Conservation (phyloP, 2,888 invertebrate genomes). For the Leptinotarsa juncta region DNA sequence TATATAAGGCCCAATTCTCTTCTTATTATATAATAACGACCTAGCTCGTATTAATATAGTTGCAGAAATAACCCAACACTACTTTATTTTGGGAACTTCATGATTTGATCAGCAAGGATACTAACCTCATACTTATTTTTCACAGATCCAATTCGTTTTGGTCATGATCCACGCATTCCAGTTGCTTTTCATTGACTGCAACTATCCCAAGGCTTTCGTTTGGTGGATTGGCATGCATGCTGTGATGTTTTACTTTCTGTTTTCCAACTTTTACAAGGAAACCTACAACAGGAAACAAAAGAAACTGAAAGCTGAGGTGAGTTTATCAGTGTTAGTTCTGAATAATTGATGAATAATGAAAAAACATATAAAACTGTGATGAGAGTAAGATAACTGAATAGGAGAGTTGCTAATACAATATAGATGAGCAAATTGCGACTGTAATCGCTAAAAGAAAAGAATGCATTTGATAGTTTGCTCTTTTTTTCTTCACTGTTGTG, state of each 20-base stretch:
- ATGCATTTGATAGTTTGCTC: no score
- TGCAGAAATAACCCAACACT: no score
- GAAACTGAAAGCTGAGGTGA: slow-evolving; percentile 44
- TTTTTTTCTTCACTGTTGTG: no score
- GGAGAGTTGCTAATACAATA: no score
- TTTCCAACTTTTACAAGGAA: slow-evolving; percentile 90
- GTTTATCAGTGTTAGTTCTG: background rate
- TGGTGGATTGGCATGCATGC: slow-evolving; percentile 95
- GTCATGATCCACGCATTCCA: slow-evolving; percentile 93
- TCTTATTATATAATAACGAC: no score
- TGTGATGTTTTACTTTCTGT: slow-evolving; percentile 91
- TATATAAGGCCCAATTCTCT: no score
- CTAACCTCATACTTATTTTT: slow-evolving; percentile 1
- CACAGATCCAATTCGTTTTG: slow-evolving; percentile 84
- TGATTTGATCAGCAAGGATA: background rate
- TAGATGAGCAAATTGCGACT: no score
- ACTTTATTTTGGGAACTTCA: background rate
- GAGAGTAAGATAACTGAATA: no score
- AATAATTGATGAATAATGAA: no score
- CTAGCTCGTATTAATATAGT: no score
- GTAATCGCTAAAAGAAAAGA: no score
- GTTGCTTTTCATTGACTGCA: slow-evolving; percentile 87
- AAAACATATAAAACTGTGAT: no score
- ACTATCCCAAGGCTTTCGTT: slow-evolving; percentile 88
- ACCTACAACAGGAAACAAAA: slow-evolving; percentile 72